phyloP scores from a whole-genome alignment of 2,888 invertebrate genomes.

The Sminthurinus aureus region DNA sequence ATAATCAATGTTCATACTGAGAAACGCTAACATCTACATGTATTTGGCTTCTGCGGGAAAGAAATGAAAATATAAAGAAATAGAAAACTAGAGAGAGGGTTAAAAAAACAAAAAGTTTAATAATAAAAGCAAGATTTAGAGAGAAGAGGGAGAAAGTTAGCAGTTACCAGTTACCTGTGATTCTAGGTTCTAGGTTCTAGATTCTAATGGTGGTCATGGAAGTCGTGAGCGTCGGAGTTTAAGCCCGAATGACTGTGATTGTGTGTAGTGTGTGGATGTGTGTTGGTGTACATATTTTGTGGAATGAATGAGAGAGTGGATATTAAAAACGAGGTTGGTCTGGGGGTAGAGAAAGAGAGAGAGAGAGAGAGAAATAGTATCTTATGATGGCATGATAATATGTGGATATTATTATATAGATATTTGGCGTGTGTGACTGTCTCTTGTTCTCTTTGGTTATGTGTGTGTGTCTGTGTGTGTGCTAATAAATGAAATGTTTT shows the following conservation, averaged over 20 bases:
- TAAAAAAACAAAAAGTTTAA: background rate
- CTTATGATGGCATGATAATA: constrained; percentile 9
- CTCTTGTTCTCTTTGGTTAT: background rate
- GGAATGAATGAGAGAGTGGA: background rate
- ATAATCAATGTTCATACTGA: too few species aligned
- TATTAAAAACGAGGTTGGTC: background rate
- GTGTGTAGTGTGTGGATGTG: background rate
- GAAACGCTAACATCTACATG: too few species aligned
- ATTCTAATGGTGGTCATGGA: background rate
- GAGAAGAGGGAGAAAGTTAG: background rate
- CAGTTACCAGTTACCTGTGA: background rate
- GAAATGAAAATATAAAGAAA: too few species aligned
- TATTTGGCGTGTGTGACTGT: background rate
- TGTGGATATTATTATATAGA: background rate
- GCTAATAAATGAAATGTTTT: constrained; percentile 16
- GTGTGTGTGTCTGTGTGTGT: background rate
- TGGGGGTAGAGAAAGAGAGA: background rate
- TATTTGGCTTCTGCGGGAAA: too few species aligned
- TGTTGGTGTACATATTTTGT: background rate
- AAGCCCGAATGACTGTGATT: too few species aligned
- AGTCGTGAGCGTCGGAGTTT: background rate
- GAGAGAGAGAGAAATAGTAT: background rate
- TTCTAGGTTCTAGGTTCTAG: background rate
- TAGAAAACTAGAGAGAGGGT: too few species aligned
- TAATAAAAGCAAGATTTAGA: background rate